A percentile compares a stretch with the other conserved stretches of the same genome.
phyloP scores from a whole-genome alignment of 2,797 vertebrate species.

The Brachyrhaphis roseni region DNA sequence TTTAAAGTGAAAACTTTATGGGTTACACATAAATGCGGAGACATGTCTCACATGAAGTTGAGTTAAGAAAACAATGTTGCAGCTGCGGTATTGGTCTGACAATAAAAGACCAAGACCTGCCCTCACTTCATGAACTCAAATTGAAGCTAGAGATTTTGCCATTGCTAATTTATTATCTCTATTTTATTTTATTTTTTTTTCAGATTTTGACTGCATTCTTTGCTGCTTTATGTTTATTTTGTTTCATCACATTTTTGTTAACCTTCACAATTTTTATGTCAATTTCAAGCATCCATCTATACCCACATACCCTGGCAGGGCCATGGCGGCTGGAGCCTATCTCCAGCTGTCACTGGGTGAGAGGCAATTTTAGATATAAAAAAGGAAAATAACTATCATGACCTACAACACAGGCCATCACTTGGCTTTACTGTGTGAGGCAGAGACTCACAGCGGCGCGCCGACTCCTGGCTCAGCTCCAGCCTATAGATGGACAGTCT shows the following conservation, averaged over 20 bases:
- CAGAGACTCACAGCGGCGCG: slow-evolving; percentile 89
- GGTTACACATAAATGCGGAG: neutral
- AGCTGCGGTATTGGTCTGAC: neutral
- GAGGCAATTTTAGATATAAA: neutral
- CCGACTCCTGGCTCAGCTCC: slow-evolving; percentile 95
- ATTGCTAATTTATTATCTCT: neutral
- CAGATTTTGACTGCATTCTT: neutral
- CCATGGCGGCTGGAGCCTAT: neutral
- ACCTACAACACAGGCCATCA: neutral
- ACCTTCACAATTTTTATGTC: neutral
- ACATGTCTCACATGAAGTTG: neutral
- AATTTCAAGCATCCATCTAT: neutral
- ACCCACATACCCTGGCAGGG: neutral
- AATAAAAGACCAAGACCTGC: neutral
- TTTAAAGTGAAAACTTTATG: neutral
- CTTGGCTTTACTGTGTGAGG: slow-evolving; percentile 8
- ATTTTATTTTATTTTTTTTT: neutral
- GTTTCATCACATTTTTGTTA: neutral
- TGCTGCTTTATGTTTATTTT: neutral
- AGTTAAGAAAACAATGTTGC: neutral
- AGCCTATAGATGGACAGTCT: slow-evolving; percentile 93
- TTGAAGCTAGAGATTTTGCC: neutral
- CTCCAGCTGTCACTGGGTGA: neutral
- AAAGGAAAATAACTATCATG: neutral
- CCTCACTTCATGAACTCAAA: neutral